Evolutionary conservation across 2,888 invertebrate species (phyloP).

Genomic region (Synanthedon tipuliformis): DNA sequence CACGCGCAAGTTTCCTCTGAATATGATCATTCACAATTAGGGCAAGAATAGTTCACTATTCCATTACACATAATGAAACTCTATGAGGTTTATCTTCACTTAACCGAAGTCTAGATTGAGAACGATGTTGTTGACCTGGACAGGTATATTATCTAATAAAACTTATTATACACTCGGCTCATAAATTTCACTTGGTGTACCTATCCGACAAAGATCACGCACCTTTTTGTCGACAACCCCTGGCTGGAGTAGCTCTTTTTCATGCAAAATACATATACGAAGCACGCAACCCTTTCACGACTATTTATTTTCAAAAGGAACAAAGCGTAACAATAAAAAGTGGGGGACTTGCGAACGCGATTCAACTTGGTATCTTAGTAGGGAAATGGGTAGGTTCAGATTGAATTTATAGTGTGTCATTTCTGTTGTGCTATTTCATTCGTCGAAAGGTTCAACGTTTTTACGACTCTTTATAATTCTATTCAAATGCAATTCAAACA

Average conservation of each 20-base stretch:
- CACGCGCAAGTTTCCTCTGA: too few relatives aligned
- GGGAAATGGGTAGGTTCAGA: background rate
- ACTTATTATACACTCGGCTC: conserved; percentile 5
- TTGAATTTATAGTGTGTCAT: conserved; percentile 1
- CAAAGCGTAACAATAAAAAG: conserved; percentile 6
- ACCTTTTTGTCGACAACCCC: conserved; percentile 6
- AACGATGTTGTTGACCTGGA: background rate
- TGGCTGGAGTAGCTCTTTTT: conserved; percentile 6
- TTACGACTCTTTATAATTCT: background rate
- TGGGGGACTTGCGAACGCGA: conserved; percentile 5
- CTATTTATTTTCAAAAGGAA: conserved; percentile 8
- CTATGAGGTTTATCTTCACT: too few relatives aligned
- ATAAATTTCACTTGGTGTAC: conserved; percentile 6
- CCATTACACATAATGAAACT: too few relatives aligned
- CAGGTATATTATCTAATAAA: conserved; percentile 4
- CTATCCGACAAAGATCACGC: conserved; percentile 8
- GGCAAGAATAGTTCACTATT: too few relatives aligned
- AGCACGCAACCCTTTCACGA: conserved; percentile 6
- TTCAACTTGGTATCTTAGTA: conserved; percentile 1
- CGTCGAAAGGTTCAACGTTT: background rate
- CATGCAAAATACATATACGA: conserved; percentile 8
- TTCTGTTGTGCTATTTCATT: background rate
- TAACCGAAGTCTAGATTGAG: background rate
- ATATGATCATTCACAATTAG: too few relatives aligned
- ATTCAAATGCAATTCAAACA: too few relatives aligned